Percentiles rank a stretch among this genome's conserved stretches.
These are phyloP conservation scores for Ictidomys tridecemlineatus DNA, from an alignment of 2,113 vertebrate genomes.

Conservation along the genomic window DNA sequence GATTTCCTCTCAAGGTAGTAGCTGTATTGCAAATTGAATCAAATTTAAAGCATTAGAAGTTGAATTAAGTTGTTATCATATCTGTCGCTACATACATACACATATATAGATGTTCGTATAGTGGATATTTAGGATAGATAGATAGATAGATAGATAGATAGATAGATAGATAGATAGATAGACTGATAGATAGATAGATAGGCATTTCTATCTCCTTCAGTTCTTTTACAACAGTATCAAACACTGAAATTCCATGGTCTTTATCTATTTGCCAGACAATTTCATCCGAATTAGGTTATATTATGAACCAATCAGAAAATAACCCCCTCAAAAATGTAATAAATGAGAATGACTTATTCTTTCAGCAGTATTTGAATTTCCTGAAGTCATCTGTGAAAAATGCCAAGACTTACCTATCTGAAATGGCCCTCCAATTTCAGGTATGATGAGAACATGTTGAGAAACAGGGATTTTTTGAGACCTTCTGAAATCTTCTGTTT, in stretches of 20 bases:
- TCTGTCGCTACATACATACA: neutral
- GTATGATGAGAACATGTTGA: neutral
- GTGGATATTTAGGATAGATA: neutral
- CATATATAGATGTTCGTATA: neutral
- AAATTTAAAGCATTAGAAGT: neutral
- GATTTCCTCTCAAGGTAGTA: neutral
- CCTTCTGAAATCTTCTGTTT: neutral
- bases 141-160: neutral
- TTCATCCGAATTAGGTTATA: neutral
- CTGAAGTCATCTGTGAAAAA: conserved; percentile 26
- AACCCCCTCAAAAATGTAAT: neutral
- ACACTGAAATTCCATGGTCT: neutral
- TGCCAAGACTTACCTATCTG: neutral
- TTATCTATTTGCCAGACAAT: neutral
- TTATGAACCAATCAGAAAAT: conserved; percentile 30
- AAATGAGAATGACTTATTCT: conserved; percentile 10
- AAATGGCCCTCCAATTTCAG: neutral
- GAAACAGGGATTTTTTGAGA: neutral
- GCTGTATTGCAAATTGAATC: neutral
- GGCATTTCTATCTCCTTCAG: neutral
- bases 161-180: neutral
- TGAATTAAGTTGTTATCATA: neutral
- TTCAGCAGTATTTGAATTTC: conserved; percentile 13
- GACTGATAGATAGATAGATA: neutral
- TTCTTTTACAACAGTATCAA: neutral